phyloP scores from a whole-genome alignment of 1,140 invertebrate genomes.

The Elysia chlorotica region DNA sequence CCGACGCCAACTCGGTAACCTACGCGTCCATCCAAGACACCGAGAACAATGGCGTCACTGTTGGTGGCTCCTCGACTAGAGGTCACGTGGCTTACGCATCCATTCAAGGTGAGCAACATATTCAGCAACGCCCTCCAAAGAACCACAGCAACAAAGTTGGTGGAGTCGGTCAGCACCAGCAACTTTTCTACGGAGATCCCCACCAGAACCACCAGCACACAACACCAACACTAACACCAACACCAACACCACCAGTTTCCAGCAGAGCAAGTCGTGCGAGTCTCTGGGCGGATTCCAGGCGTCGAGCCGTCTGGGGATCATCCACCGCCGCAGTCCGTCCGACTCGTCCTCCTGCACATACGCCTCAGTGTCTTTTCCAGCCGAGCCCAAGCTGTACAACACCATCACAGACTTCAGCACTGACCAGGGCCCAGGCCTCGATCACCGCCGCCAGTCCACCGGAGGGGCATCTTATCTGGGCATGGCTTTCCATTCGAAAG shows the following conservation, averaged over 20 bases:
- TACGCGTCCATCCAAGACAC: not conserved
- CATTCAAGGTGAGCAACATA: not conserved
- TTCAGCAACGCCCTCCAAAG: not conserved
- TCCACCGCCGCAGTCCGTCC: not conserved
- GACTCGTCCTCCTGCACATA: slow-evolving; percentile 3
- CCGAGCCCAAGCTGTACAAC: slow-evolving; percentile 19
- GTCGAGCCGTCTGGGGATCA: not conserved
- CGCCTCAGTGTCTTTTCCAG: slow-evolving; percentile 10
- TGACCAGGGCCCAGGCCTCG: not conserved
- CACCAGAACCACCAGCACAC: too few species aligned
- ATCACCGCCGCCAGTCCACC: not conserved
- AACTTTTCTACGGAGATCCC: too few species aligned
- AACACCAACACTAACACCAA: too few species aligned
- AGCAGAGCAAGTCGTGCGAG: too few species aligned
- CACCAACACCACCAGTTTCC: too few species aligned
- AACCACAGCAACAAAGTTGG: not conserved
- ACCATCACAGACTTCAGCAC: slow-evolving; percentile 2
- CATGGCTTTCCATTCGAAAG: too few species aligned
- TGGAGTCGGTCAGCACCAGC: too few species aligned
- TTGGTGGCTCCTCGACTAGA: not conserved
- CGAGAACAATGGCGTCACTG: not conserved
- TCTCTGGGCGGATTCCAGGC: too few species aligned
- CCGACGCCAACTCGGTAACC: not conserved
- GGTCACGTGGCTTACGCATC: not conserved
- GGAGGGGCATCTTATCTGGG: too few species aligned